Conservation (phyloP, 92 coral and sea anemone species). For the Micromussa lordhowensis region DNA sequence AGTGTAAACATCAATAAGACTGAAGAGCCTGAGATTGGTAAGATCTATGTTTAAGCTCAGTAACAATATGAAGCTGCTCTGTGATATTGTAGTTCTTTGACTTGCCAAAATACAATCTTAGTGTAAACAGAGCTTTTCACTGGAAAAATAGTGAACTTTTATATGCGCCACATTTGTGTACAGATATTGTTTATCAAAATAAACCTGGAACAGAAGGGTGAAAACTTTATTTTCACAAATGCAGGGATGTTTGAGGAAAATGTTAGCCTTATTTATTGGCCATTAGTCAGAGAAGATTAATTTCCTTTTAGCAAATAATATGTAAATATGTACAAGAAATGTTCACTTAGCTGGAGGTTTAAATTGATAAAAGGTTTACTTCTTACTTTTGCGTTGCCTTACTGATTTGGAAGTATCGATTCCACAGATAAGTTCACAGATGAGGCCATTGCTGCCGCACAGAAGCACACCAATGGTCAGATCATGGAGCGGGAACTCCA, state of each 20-base stretch:
- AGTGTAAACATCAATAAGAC: constrained; percentile 38
- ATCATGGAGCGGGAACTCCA: constrained; percentile 2
- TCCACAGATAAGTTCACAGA: constrained; percentile 69
- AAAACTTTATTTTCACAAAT: neutral
- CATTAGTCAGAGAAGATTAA: neutral
- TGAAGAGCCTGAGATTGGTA: constrained; percentile 34
- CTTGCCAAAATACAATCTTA: too few relatives aligned
- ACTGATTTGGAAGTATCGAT: neutral
- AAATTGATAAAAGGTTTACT: neutral
- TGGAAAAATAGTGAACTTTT: too few relatives aligned
- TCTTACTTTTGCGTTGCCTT: too few relatives aligned
- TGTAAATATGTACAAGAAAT: neutral
- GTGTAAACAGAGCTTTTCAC: too few relatives aligned
- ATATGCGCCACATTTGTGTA: too few relatives aligned
- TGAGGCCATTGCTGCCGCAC: constrained; percentile 49
- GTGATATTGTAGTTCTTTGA: too few relatives aligned
- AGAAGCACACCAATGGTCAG: constrained; percentile 34
- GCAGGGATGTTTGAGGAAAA: neutral
- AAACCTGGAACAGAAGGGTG: too few relatives aligned
- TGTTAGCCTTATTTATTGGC: neutral
- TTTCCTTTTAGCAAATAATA: neutral
- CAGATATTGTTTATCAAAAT: too few relatives aligned
- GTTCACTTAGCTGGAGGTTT: neutral
- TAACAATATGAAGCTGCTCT: too few relatives aligned
- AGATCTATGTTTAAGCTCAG: neutral